Conservation (phyloP, 2,888 invertebrate species). For the Pyrrhia umbra region DNA sequence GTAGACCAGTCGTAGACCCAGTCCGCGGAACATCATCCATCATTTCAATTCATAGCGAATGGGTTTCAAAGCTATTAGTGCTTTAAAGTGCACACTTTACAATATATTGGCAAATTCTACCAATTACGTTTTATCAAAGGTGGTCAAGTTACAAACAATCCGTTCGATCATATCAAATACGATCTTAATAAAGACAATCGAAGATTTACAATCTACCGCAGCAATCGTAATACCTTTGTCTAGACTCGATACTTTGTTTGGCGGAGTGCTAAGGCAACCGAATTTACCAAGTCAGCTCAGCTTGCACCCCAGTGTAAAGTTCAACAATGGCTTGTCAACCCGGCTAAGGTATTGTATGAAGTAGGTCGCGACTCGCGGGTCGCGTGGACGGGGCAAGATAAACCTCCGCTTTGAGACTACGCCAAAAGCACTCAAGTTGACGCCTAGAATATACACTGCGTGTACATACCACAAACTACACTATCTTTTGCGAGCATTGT, state of each 20-base stretch:
- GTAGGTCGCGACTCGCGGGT: slow-evolving; percentile 70
- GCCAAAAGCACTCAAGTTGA: slow-evolving; percentile 61
- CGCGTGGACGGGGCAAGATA: slow-evolving; percentile 67
- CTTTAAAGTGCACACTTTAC: neutral
- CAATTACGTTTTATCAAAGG: no score
- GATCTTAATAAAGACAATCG: slow-evolving; percentile 6
- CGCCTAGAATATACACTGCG: slow-evolving; percentile 56
- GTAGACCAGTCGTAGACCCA: slow-evolving; percentile 32
- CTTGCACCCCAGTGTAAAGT: slow-evolving; percentile 61
- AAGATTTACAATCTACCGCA: slow-evolving; percentile 9
- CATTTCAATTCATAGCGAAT: slow-evolving; percentile 37
- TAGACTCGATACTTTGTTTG: slow-evolving; percentile 40
- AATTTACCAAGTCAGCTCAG: slow-evolving; percentile 53
- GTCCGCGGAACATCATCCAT: slow-evolving; percentile 31
- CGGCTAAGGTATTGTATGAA: slow-evolving; percentile 68
- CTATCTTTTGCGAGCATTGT: slow-evolving; percentile 20
- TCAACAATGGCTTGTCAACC: slow-evolving; percentile 71
- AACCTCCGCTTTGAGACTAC: slow-evolving; percentile 63
- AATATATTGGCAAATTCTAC: neutral
- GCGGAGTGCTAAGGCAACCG: slow-evolving; percentile 37
- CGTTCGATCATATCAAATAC: neutral
- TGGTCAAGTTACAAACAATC: neutral
- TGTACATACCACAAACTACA: slow-evolving; percentile 18
- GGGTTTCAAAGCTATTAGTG: slow-evolving; percentile 13
- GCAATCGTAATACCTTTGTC: slow-evolving; percentile 31